Evolutionary conservation across 2,797 vertebrate genomes (phyloP), one percentile per base, ranked within the genome.

Genomic region (Numenius phaeopus): DNA sequence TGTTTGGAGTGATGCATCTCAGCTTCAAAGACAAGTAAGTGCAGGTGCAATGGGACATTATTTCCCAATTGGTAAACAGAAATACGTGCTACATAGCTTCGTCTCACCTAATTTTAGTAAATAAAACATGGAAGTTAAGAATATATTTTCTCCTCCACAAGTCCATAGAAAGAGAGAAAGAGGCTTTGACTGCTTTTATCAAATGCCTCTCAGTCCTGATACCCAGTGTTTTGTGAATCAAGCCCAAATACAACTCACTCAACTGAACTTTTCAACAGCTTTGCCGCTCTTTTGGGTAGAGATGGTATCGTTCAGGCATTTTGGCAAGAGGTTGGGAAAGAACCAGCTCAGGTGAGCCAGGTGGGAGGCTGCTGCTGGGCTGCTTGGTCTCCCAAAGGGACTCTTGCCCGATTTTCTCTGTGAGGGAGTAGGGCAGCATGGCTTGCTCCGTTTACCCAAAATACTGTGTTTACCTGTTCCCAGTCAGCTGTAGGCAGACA

Each of bases 401-500:
- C 11, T 19, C 27, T 65, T 70, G 40, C 32, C 40, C n/a, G 23
- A 37, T 40, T 64, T 89, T 73, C 73, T 80, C 50, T 84, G 18
- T 84, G 34, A 54, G 17, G 37, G 17, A 67, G 11, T n/a, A 90
- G 70, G 62, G 57, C 44, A 77, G 73, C 62, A 92, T 46, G 26
- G 34, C 32, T 71, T 69, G 34, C 46, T 81, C 62, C 7, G 0
- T 82, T 91, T 96, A 87, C 82, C 89, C 77, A 92, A 59, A 59
- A 78, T 86, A 67, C 3, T 55, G 55, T 69, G 84, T 84, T 87
- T 83, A 87, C 71, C 67, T 93, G 73, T 78, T 97, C 61, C 73
- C 70, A 80, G 70, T 76, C 90, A 94, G 79, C 86, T 93, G 85
- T 54, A 85, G 82, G 80, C 83, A 95, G 66, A 92, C 44, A 59